Base-by-base conservation (phyloP, 2,888 invertebrate species). In the Drosophila barbarae region DNA sequence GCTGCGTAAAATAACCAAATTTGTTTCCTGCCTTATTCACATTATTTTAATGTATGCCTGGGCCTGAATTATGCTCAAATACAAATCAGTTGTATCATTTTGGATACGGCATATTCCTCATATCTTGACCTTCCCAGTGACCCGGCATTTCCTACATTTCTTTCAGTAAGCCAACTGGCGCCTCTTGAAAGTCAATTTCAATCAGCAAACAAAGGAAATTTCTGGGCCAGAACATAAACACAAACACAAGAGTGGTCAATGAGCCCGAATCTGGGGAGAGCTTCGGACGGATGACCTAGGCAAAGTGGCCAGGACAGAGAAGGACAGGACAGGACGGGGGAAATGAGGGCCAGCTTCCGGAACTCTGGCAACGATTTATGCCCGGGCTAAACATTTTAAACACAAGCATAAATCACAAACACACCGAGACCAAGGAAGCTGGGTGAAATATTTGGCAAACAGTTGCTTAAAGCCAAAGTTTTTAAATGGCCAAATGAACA, bases 351-450 rank as follows among this genome's bases (percentile, higher is more conserved):
- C 41, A 58, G 18, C 12, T 13, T 32, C 44, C 32, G 36, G 51
- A 55, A 61, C 61, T 69, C 54, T 51, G 44, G 50, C 47, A 53
- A 50, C 61, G 54, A 69, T 69, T 69, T 69, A 69, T 69, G 69
- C 51, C 47, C 68, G 46, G 53, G 12, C 51, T 36, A 67, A 69
- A 35, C 60, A 54, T 69, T 73, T 61, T 56, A 66, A 71, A 65
- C 69, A 67, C 65, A 55, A 51, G 67, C 60, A 77, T 78, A 73
- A 79, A 82, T 77, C 73, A 74, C 54, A 46, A 49, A 68, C 41
- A 53, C 50, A 64, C 46, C 30, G 39, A 8, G 39, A 9, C 35
- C 30, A 7, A 51, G 36, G 52, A 32, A 50, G 44, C 36, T 23
- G 39, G 32, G 28, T 64, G 46, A 53, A 64, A 46, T 46, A 63